These are phyloP conservation scores for Danio tinwini DNA, from an alignment of 2,797 vertebrate genomes.

Conservation along the genomic window DNA sequence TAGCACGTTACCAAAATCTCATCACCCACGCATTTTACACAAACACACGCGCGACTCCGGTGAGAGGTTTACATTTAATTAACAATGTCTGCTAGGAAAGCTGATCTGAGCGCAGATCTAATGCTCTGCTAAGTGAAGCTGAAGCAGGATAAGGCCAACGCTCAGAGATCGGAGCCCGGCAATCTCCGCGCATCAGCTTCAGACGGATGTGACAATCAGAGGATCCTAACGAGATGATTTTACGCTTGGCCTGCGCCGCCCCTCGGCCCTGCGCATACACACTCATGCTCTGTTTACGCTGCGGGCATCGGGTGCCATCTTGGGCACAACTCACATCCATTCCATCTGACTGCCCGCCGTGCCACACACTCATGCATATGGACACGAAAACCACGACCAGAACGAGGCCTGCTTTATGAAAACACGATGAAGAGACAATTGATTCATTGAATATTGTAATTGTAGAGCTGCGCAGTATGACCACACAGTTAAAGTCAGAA, in stretches of 20 bases:
- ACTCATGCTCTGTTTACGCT: conserved; percentile 54
- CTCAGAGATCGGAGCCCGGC: conserved; percentile 20
- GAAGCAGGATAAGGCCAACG: conserved; percentile 41
- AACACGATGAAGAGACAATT: too few species aligned
- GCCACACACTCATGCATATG: conserved; percentile 42
- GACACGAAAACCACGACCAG: background rate
- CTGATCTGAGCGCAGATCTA: conserved; percentile 23
- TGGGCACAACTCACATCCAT: conserved; percentile 52
- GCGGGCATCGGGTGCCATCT: conserved; percentile 55
- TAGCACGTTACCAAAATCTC: too few species aligned
- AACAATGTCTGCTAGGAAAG: conserved; percentile 6
- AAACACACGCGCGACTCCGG: background rate
- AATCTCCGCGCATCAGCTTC: conserved; percentile 52
- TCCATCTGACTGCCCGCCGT: conserved; percentile 49
- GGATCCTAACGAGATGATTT: conserved; percentile 60
- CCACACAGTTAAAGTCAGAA: too few species aligned
- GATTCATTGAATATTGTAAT: too few species aligned
- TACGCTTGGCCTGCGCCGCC: conserved; percentile 45
- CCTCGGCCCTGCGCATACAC: conserved; percentile 16
- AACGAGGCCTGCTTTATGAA: background rate
- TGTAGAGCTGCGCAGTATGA: too few species aligned
- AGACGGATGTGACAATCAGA: conserved; percentile 56
- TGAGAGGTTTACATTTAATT: conserved; percentile 26
- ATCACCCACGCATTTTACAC: too few species aligned
- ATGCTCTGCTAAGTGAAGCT: conserved; percentile 35